These are phyloP conservation scores for Uromys caudimaculatus DNA, from an alignment of 2,797 vertebrate genomes.

Conservation along the genomic window DNA sequence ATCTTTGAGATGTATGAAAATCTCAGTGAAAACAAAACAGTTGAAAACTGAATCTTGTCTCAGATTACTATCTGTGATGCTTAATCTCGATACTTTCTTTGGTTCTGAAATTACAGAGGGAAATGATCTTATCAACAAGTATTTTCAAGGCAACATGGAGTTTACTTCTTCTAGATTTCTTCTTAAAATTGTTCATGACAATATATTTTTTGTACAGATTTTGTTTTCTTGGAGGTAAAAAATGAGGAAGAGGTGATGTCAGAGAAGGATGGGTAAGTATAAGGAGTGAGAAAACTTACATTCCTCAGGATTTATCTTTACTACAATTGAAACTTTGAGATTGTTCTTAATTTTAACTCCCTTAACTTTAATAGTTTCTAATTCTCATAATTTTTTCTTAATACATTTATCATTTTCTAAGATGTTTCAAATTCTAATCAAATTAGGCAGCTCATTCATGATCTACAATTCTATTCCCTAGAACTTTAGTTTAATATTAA, in stretches of 20 bases:
- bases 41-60: not conserved
- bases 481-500: not conserved
- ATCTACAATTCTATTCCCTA: not conserved
- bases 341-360: not conserved
- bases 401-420: not conserved
- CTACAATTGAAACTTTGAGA: not conserved
- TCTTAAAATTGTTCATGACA: not conserved
- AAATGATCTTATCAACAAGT: not conserved
- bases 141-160: not conserved
- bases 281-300: not conserved
- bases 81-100: not conserved
- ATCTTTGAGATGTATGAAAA: not conserved
- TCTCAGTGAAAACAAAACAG: not conserved
- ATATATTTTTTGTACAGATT: not conserved
- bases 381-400: not conserved
- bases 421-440: not conserved
- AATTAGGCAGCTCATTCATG: not conserved
- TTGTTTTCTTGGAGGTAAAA: not conserved
- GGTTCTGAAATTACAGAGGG: not conserved
- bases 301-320: not conserved
- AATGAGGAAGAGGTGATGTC: not conserved
- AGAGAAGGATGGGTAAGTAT: no score
- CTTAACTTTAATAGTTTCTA: not conserved
- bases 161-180: not conserved
- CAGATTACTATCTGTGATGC: not conserved